Percentiles rank a stretch among this genome's conserved stretches.
Evolutionary conservation across 30 jellyfish, hydroid and myxozoan species (phyloP).

Genomic region (Turritopsis rubra): DNA sequence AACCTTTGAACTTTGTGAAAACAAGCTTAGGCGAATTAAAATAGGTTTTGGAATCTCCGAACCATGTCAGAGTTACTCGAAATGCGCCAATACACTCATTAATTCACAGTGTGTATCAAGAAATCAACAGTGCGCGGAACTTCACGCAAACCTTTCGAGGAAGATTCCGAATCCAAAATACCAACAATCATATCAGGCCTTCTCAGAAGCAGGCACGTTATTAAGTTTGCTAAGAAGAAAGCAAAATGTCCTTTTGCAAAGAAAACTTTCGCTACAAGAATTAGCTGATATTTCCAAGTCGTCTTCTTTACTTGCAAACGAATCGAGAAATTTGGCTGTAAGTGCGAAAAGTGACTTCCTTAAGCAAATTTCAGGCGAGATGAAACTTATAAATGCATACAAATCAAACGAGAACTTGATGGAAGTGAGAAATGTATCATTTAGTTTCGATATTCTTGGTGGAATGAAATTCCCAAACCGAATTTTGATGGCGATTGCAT

Average conservation of each 20-base stretch:
- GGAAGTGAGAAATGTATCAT: constrained; percentile 16
- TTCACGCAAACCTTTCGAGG: constrained; percentile 17
- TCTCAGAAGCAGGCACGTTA: neutral
- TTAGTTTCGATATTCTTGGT: constrained; percentile 6
- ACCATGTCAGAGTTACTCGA: constrained; percentile 36
- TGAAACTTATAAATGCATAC: neutral
- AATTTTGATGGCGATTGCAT: constrained; percentile 28
- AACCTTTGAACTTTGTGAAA: neutral
- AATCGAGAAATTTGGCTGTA: neutral
- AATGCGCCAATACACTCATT: constrained; percentile 31
- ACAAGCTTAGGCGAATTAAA: neutral
- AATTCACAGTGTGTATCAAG: constrained; percentile 34
- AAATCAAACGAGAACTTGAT: neutral
- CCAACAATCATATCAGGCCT: neutral
- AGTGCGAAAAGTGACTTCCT: neutral
- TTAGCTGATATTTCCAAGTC: neutral
- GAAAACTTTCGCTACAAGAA: neutral
- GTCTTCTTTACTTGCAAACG: constrained; percentile 6
- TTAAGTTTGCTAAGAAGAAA: neutral
- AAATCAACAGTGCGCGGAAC: constrained; percentile 23
- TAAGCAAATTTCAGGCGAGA: neutral
- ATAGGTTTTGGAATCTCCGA: constrained; percentile 34
- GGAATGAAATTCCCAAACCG: constrained; percentile 26
- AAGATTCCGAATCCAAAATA: neutral
- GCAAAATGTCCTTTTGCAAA: neutral